Base-by-base conservation (phyloP, 2,888 invertebrate genomes). In the Lepetodrilus schrolli region DNA sequence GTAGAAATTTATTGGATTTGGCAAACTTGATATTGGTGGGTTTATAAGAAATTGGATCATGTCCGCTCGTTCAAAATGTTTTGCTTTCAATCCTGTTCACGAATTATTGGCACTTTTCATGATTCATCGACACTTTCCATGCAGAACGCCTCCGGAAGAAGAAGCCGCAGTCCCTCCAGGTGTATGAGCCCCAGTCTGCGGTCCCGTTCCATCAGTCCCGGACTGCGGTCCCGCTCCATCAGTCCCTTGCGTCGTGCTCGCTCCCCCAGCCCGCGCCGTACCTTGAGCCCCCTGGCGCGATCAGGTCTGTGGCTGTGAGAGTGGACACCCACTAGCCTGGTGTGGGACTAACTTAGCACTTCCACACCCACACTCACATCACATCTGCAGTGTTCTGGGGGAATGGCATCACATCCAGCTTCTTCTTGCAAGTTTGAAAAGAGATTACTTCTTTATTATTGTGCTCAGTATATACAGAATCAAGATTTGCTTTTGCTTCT, bases 81-180 rank as follows among this genome's bases (percentile, higher is more conserved):
- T n/a, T n/a, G n/a, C n/a, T n/a, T n/a, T n/a, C n/a, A n/a, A n/a
- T n/a, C n/a, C n/a, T n/a, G n/a, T n/a, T n/a, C n/a, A n/a, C n/a
- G n/a, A n/a, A n/a, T n/a, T n/a, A n/a, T n/a, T n/a, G n/a, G n/a
- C n/a, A n/a, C n/a, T n/a, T n/a, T n/a, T n/a, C n/a, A n/a, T n/a
- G n/a, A n/a, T n/a, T n/a, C n/a, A n/a, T n/a, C n/a, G 21, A 4
- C 4, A 48, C 17, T 20, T 48, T 48, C 20, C 48, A n/a, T 17
- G 17, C 58, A 58, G 58, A 30, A 13, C 17, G 26, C 58, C 26
- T 58, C 58, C 2, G 58, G 58, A 34, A 78, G 84, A 48, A 82
- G 86, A 72, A 82, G 86, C 71, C 83, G 87, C 65, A 87, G 87
- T 78, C 86, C 84, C 23, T 82, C 82, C 38, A 83, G 87, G 1